A percentile compares a stretch with the other conserved stretches of the same genome.
Evolutionary conservation across 2,888 invertebrate species (phyloP).

Genomic region (Torymus tubicola): DNA sequence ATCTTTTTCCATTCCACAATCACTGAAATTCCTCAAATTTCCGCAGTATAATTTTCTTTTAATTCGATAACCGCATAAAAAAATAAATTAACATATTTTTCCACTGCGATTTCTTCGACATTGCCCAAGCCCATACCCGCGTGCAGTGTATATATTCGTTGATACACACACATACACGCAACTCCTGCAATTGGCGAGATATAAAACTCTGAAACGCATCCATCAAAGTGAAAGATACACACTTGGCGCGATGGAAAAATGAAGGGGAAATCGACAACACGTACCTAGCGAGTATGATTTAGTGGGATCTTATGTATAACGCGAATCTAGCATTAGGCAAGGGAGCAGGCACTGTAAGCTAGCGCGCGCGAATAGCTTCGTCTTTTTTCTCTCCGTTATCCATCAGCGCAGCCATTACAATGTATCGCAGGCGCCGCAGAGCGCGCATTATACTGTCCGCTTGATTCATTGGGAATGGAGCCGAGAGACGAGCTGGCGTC

Average conservation of each 20-base stretch:
- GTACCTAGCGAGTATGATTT: slow-evolving; percentile 31
- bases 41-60: too few relatives aligned
- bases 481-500: slow-evolving; percentile 54
- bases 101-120: too few relatives aligned
- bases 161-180: too few relatives aligned
- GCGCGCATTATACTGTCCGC: slow-evolving; percentile 66
- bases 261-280: slow-evolving; percentile 31
- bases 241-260: slow-evolving; percentile 22
- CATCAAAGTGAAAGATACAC: slow-evolving; percentile 49
- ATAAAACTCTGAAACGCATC: slow-evolving; percentile 38
- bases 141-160: too few relatives aligned
- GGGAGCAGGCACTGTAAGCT: background rate
- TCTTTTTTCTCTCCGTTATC: slow-evolving; percentile 7
- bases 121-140: too few relatives aligned
- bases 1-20: too few relatives aligned
- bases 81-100: too few relatives aligned
- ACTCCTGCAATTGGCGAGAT: slow-evolving; percentile 2
- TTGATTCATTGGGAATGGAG: slow-evolving; percentile 65
- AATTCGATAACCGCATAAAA: too few relatives aligned
- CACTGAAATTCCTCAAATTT: too few relatives aligned
- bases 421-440: slow-evolving; percentile 41
- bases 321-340: slow-evolving; percentile 13
- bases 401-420: slow-evolving; percentile 62
- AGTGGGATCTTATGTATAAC: slow-evolving; percentile 14
- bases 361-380: slow-evolving; percentile 14